Conservation (phyloP, 1,140 invertebrate species). For the Drosophila littoralis region DNA sequence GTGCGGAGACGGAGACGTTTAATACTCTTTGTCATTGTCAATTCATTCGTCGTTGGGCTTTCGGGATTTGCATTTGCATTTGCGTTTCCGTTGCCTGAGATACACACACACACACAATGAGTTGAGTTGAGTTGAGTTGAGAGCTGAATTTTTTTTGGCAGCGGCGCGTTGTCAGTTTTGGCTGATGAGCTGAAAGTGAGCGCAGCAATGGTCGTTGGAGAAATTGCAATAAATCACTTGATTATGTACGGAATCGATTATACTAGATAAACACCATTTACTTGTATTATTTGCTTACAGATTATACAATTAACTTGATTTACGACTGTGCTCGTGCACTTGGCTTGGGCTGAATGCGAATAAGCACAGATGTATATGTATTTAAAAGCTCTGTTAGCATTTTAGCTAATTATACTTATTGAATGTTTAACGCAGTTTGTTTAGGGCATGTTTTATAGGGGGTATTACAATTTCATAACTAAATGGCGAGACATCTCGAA, state of each 20-base stretch:
- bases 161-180: conserved; percentile 39
- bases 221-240: conserved; percentile 46
- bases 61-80: conserved; percentile 76
- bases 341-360: not conserved
- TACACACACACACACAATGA: conserved; percentile 50
- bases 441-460: too few relatives aligned
- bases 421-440: too few relatives aligned
- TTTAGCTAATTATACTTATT: too few relatives aligned
- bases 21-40: conserved; percentile 84
- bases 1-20: conserved; percentile 58
- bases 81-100: conserved; percentile 55
- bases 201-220: conserved; percentile 20
- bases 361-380: not conserved
- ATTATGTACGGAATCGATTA: conserved; percentile 36
- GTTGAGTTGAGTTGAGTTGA: conserved; percentile 10
- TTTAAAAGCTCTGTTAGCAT: too few relatives aligned
- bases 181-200: conserved; percentile 47
- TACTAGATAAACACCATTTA: conserved; percentile 19
- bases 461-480: too few relatives aligned
- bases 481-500: too few relatives aligned
- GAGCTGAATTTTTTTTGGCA: not conserved
- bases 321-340: not conserved
- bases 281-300: not conserved
- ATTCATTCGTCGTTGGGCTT: conserved; percentile 74
- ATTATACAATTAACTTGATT: conserved; percentile 10